Evolutionary conservation across 2,113 vertebrate species (phyloP).

Genomic region (Ceyx margarethae): DNA sequence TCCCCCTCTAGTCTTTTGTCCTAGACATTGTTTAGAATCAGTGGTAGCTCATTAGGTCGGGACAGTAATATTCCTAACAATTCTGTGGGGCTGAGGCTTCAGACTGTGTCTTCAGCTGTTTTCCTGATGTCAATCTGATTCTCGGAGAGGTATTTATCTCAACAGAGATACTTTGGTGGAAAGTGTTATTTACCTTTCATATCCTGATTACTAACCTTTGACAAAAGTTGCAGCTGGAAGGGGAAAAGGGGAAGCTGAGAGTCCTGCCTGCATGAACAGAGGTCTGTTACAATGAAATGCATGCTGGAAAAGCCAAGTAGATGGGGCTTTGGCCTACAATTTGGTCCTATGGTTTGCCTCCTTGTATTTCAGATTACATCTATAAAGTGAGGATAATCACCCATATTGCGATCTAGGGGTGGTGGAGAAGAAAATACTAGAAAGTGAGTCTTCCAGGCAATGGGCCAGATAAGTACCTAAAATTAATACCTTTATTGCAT

Average conservation of each 20-base stretch:
- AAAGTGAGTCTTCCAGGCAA: neutral
- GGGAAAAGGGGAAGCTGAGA: neutral
- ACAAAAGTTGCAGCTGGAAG: conserved; percentile 13
- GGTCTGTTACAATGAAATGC: neutral
- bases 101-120: conserved; percentile 49
- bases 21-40: conserved; percentile 60
- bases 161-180: neutral
- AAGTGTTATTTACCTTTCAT: conserved; percentile 4
- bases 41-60: conserved; percentile 70
- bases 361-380: neutral
- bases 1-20: conserved; percentile 60
- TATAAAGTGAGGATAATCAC: neutral
- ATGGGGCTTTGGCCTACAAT: neutral
- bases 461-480: neutral
- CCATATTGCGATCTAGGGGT: neutral
- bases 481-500: conserved; percentile 19
- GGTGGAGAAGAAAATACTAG: neutral
- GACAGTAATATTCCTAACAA: conserved; percentile 62
- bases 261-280: neutral
- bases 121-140: neutral
- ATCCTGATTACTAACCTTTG: neutral
- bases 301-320: neutral
- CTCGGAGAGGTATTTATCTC: neutral
- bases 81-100: conserved; percentile 31
- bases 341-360: neutral